phyloP scores from a whole-genome alignment of 2,888 invertebrate species.

The Drosophila bunnanda region DNA sequence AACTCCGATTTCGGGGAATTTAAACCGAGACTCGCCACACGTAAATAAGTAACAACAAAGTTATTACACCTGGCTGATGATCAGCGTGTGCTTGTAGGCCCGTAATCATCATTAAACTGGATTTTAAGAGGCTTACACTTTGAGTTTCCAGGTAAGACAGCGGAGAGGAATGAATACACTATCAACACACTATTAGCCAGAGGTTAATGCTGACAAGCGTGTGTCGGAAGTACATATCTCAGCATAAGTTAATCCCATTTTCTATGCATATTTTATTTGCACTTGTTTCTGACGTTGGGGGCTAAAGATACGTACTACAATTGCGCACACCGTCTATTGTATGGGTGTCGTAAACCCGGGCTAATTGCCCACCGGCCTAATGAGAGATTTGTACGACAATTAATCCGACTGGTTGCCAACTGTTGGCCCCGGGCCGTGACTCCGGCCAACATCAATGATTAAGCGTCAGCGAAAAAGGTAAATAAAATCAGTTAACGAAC shows the following conservation, averaged over 20 bases:
- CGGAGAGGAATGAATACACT: constrained; percentile 1
- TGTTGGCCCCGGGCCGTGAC: constrained; percentile 4
- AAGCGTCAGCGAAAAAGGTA: constrained; percentile 8
- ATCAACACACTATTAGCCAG: too few relatives aligned
- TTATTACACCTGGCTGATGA: constrained; percentile 6
- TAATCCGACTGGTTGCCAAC: constrained; percentile 39
- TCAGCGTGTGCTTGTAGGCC: constrained; percentile 2
- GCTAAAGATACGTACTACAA: constrained; percentile 7
- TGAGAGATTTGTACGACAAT: constrained; percentile 47
- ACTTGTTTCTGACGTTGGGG: constrained; percentile 11
- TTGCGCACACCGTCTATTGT: constrained; percentile 1
- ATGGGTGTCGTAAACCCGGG: constrained; percentile 30
- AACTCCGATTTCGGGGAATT: constrained; percentile 21
- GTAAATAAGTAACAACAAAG: constrained; percentile 9
- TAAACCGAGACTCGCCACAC: background rate
- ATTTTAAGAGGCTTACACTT: constrained; percentile 6
- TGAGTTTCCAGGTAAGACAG: constrained; percentile 1
- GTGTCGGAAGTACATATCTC: constrained; percentile 1
- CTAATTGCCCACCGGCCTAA: constrained; percentile 41
- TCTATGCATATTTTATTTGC: background rate
- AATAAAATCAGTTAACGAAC: constrained; percentile 21
- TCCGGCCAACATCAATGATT: constrained; percentile 18
- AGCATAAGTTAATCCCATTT: constrained; percentile 5
- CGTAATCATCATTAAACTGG: constrained; percentile 25
- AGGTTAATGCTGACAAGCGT: constrained; percentile 10